Evolutionary conservation across 2,113 vertebrate genomes (phyloP), one percentile per base, ranked within the genome.

Genomic region (Larimichthys crocea): DNA sequence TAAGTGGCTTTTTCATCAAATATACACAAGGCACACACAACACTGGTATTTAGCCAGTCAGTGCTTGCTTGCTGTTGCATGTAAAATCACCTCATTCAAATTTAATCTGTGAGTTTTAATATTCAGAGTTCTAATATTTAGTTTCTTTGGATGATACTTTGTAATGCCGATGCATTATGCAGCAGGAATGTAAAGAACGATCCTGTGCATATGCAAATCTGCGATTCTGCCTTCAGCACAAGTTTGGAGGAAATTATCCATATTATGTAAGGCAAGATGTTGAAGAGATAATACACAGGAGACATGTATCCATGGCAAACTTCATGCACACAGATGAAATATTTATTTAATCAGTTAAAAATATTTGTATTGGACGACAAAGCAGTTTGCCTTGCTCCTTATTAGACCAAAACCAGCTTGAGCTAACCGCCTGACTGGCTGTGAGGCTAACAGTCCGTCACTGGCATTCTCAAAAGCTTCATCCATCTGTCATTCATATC

Each of bases 61-160:
- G 14, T 42, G 44, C 60, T 56, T 56, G 20, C 50, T 56, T 10
- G 1, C 57, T 26, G 44, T 42, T 55, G 52, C 49, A 29, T 68
- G 52, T 24, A 40, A 42, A 82, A 26, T 66, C 61, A 59, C 9
- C 76, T 88, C 52, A 74, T 85, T 81, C 57, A 50, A 46, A 76
- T 77, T 78, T n/a, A 68, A 82, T 75, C 56, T 10, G 11, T 26
- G 48, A 2, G 22, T 84, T 85, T 85, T 29, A 29, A 63, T 59
- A 90, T 87, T 88, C 50, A 70, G 31, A 83, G 76, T 78, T 76
- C 55, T 59, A 91, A 90, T 90, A 86, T 88, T 88, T 81, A 26
- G 52, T 48, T 86, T 88, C 29, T 67, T 66, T 72, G 40, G 84
- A 82, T 73, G 49, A 75, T 86, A 65, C 76, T 57, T 80, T 75